Percentiles rank a stretch among this genome's conserved stretches.
These are phyloP conservation scores for Pseudochirops cupreus DNA, from an alignment of 2,797 vertebrate species.

Conservation along the genomic window DNA sequence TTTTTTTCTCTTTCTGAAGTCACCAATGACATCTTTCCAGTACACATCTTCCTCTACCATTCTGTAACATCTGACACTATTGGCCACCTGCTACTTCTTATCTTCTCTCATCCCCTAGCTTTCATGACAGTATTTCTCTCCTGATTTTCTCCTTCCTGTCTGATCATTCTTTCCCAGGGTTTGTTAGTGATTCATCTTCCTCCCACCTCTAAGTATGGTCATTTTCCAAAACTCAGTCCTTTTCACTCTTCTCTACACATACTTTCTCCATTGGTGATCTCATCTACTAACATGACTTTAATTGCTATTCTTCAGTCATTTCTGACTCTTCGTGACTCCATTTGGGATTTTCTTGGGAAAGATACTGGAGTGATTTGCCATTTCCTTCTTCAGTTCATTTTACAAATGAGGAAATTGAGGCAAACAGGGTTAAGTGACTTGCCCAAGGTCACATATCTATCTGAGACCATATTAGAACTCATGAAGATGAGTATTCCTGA, in stretches of 20 bases:
- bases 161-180: not conserved
- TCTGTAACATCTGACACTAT: not conserved
- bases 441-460: not conserved
- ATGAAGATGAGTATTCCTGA: not conserved
- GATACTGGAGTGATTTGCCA: not conserved
- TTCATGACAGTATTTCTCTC: not conserved
- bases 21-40: not conserved
- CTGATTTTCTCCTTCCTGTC: not conserved
- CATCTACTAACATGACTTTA: not conserved
- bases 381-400: not conserved
- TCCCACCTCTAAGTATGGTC: not conserved
- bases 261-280: not conserved
- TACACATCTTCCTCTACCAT: not conserved
- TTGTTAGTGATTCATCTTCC: not conserved
- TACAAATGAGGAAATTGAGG: not conserved
- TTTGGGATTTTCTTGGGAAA: not conserved
- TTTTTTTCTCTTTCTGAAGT: not conserved
- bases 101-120: not conserved
- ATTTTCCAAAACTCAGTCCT: not conserved
- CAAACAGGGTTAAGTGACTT: not conserved
- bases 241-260: not conserved
- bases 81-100: not conserved
- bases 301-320: not conserved
- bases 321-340: not conserved
- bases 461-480: not conserved